Evolutionary conservation across 1,140 invertebrate genomes (phyloP).

Genomic region (Drosophila willistoni): DNA sequence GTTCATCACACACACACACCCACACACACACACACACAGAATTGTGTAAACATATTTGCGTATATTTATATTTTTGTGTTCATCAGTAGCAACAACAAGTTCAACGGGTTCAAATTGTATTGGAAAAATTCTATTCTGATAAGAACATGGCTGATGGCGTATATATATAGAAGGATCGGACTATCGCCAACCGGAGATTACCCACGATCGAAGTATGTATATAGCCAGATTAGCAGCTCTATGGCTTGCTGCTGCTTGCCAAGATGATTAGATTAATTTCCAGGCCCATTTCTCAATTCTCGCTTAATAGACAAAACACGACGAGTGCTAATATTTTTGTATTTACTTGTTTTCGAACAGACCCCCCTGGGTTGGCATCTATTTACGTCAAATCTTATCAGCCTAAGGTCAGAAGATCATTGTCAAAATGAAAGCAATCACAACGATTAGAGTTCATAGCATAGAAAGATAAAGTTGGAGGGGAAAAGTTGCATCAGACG

Average conservation of each 20-base stretch:
- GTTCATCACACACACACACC: neutral
- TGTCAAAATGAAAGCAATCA: neutral
- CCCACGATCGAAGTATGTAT: conserved; percentile 10
- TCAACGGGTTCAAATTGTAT: conserved; percentile 61
- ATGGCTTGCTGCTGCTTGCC: too few relatives aligned
- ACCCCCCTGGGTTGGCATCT: neutral
- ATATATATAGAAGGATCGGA: conserved; percentile 3
- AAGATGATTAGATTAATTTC: conserved; percentile 26
- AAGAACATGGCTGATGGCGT: conserved; percentile 8
- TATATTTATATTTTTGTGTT: conserved; percentile 30
- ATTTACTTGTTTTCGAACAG: neutral
- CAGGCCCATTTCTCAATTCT: neutral
- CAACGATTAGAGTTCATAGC: neutral
- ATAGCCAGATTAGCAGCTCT: too few relatives aligned
- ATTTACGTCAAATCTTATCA: conserved; percentile 1
- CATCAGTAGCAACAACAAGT: conserved; percentile 15
- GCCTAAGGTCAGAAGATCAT: neutral
- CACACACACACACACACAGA: neutral
- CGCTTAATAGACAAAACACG: neutral
- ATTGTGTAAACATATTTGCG: neutral
- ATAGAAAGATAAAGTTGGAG: neutral
- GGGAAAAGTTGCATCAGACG: neutral
- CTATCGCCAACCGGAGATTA: conserved; percentile 52
- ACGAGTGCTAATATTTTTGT: neutral
- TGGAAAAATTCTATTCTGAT: conserved; percentile 52